Conservation (phyloP, 2,113 vertebrate species). For the Pionites leucogaster region DNA sequence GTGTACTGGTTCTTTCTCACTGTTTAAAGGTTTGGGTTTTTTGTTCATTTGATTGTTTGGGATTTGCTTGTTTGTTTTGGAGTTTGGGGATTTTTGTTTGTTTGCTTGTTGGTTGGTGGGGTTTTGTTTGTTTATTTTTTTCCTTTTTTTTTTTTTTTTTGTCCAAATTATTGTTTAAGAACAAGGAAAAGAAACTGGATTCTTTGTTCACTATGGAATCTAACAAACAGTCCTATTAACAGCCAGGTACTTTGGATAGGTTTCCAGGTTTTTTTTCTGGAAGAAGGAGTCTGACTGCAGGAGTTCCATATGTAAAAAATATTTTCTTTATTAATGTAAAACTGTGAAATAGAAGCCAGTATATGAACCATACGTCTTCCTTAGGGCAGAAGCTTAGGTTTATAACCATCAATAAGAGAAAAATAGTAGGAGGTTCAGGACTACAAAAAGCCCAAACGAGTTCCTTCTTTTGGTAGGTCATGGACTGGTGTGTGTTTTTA, state of each 20-base stretch:
- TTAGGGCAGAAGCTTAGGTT: background rate
- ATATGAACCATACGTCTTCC: background rate
- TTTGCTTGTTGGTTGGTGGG: background rate
- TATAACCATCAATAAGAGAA: background rate
- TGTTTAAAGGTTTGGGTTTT: background rate
- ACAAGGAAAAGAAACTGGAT: background rate
- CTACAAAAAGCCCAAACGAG: background rate
- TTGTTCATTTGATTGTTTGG: background rate
- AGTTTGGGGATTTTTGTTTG: background rate
- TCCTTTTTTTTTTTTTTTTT: background rate
- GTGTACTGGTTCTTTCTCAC: background rate
- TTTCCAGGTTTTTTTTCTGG: background rate
- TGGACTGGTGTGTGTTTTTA: background rate
- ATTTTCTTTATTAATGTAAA: background rate
- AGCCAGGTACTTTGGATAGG: background rate
- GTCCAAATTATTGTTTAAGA: background rate
- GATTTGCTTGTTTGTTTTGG: background rate
- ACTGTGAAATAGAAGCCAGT: background rate
- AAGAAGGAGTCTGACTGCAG: background rate
- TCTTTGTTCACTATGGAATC: background rate
- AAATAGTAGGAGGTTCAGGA: background rate
- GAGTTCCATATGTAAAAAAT: background rate
- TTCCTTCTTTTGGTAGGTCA: background rate
- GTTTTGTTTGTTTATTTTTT: background rate
- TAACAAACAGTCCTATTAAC: background rate